phyloP scores from a whole-genome alignment of 2,797 vertebrate genomes.

The Cottoperca gobio region DNA sequence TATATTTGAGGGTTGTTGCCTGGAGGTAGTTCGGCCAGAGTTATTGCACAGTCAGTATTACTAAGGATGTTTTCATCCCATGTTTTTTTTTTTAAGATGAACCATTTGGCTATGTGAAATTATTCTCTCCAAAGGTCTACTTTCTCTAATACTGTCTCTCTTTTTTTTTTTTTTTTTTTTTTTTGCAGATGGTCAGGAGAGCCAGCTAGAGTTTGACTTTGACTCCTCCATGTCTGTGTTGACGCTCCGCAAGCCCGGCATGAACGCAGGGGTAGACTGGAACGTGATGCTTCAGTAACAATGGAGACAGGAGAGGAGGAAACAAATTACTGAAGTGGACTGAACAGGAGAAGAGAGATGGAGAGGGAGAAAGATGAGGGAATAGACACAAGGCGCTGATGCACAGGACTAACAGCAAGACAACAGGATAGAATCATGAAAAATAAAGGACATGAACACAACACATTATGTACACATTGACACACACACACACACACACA shows the following conservation, averaged over 20 bases:
- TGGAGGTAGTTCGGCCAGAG: not conserved
- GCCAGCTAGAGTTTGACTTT: slow-evolving; percentile 88
- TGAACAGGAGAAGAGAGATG: slow-evolving; percentile 17
- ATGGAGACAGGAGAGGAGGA: not conserved
- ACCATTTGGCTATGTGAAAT: not conserved
- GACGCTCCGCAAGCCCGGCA: slow-evolving; percentile 90
- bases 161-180: not conserved
- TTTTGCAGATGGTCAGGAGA: slow-evolving; percentile 82
- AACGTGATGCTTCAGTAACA: slow-evolving; percentile 87
- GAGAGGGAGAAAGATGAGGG: not conserved
- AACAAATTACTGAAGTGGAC: slow-evolving; percentile 29
- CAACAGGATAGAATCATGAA: slow-evolving; percentile 27
- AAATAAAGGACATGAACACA: slow-evolving; percentile 32
- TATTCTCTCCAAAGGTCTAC: not conserved
- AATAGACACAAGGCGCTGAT: slow-evolving; percentile 33
- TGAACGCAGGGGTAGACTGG: slow-evolving; percentile 89
- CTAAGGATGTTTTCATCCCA: not conserved
- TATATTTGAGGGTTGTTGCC: not conserved
- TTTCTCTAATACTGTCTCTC: not conserved
- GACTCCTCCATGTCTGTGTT: slow-evolving; percentile 87
- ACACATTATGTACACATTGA: slow-evolving; percentile 14
- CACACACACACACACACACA: slow-evolving; percentile 7
- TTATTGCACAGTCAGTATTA: not conserved
- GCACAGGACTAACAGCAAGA: slow-evolving; percentile 45
- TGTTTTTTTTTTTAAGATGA: not conserved